Base-by-base conservation (phyloP, 2,888 invertebrate genomes). In the Globia sparganii region DNA sequence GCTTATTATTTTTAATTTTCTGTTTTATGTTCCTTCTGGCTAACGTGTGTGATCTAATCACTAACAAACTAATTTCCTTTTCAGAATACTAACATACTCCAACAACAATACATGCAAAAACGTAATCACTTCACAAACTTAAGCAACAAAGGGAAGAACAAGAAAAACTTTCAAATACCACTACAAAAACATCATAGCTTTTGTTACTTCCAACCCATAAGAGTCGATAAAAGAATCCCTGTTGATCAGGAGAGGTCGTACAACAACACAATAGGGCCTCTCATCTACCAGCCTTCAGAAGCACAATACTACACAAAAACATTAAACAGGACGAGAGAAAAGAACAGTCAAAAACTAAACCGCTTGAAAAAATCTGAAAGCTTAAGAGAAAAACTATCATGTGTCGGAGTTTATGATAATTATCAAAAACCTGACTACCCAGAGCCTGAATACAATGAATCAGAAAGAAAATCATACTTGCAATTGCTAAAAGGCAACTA, bases 121-220 rank as follows among this genome's bases (percentile, higher is more conserved):
- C 95, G 96, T 90, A 97, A 97, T 87, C 96, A 96, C 95, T 97
- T 96, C 91, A 96, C 97, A 96, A 96, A 96, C 87, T 86, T 95
- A 91, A 95, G 93, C 87, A 92, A 95, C 77, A 96, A 96, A 92
- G 95, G 96, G 64, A 96, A 96, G 88, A 95, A 97, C 88, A 97
- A 97, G 95, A 97, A 97, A 94, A 97, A 97, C 85, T 97, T 97
- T 86, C 97, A 97, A 96, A 97, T 97, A 87, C 97, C 97, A 3
- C 91, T 97, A 61, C 97, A 97, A 91, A 97, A 97, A 91, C 97
- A 97, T 88, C 97, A 97, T 92, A 97, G 97, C 91, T 97, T 97
- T 91, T 97, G 97, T 90, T 97, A 97, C 88, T 97, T 97, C 87
- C 97, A 97, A 94, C 97, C 97, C 11, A 97, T 97, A 85, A 97